Evolutionary conservation across 1,140 invertebrate species (phyloP).

Genomic region (Sipha flava): DNA sequence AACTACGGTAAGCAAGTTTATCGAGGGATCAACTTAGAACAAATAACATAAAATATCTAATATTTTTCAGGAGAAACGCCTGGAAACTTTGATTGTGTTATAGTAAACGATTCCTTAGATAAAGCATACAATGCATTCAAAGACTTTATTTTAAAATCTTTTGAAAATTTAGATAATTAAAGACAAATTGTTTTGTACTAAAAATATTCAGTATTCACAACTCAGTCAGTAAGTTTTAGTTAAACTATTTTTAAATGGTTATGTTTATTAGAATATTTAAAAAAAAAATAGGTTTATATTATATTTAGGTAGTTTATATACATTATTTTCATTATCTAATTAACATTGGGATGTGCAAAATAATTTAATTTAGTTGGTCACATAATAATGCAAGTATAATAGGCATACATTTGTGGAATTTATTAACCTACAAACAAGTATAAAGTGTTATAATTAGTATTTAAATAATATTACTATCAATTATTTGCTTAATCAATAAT

Average conservation of each 20-base stretch:
- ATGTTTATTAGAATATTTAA: not conserved
- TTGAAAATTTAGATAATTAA: constrained; percentile 42
- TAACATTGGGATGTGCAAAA: not conserved
- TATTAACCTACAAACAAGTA: no score
- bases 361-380: not conserved
- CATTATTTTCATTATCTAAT: not conserved
- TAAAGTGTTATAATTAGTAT: not conserved
- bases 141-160: constrained; percentile 51
- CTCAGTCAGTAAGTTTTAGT: constrained; percentile 1
- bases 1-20: constrained; percentile 59
- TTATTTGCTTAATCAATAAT: no score
- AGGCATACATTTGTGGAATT: not conserved
- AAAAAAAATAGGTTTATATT: not conserved
- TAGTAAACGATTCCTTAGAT: constrained; percentile 88
- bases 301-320: not conserved
- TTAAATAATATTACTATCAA: no score
- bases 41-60: no score
- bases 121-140: constrained; percentile 73
- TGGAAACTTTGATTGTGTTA: constrained; percentile 81
- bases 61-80: constrained; percentile 53
- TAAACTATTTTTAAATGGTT: not conserved
- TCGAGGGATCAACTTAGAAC: constrained; percentile 4
- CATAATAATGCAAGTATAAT: not conserved
- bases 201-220: constrained; percentile 14
- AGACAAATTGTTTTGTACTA: not conserved